Conservation (phyloP, 2,113 vertebrate genomes). For the Ochotona princeps region DNA sequence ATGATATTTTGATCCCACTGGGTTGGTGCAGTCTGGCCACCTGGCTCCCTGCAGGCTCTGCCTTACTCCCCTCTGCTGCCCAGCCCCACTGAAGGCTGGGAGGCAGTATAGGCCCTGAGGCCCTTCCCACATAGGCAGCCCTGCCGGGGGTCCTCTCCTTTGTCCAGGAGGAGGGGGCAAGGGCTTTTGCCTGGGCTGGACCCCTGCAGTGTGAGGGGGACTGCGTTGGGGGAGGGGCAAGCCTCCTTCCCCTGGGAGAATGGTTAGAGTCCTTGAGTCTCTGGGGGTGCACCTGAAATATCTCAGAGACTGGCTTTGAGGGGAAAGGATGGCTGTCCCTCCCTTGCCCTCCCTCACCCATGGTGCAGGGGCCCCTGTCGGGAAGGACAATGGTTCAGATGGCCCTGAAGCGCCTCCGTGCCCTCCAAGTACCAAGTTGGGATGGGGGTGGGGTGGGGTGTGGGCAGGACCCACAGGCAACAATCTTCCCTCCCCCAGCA, state of each 20-base stretch:
- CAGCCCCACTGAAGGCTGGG: accelerated
- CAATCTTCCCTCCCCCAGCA: background rate
- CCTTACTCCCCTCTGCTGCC: background rate
- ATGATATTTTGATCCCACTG: accelerated
- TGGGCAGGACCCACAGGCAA: accelerated
- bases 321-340: background rate
- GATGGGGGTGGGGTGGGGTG: no score
- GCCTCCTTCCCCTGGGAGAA: background rate
- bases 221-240: background rate
- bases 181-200: background rate
- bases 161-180: background rate
- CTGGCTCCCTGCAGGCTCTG: no score
- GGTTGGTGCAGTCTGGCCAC: accelerated
- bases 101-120: background rate
- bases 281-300: background rate
- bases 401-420: background rate
- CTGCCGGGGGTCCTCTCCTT: background rate
- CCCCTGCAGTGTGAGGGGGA: background rate
- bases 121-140: background rate
- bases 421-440: no score
- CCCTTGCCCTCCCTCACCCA: no score
- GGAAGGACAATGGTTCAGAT: background rate
- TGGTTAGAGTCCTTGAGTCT: background rate
- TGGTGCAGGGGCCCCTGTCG: background rate
- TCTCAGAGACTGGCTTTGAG: background rate